Percentiles rank a stretch among this genome's conserved stretches.
Conservation (phyloP, 2,888 invertebrate species). For the Criorhina ranunculi region DNA sequence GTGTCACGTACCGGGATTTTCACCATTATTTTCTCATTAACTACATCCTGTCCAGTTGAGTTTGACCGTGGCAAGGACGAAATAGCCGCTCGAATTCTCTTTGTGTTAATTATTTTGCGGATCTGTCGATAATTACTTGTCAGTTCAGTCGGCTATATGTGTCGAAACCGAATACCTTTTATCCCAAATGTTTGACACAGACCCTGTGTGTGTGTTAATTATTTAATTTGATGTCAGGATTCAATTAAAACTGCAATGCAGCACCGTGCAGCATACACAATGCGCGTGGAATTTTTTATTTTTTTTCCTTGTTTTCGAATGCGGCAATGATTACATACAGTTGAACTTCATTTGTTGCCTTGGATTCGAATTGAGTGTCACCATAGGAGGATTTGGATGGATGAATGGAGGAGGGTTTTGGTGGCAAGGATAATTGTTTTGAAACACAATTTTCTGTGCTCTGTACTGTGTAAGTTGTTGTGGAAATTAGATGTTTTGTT, state of each 20-base stretch:
- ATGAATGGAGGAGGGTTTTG: background rate
- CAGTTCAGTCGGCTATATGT: background rate
- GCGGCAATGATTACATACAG: constrained; percentile 10
- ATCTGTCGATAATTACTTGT: constrained; percentile 30
- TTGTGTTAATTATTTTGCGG: constrained; percentile 31
- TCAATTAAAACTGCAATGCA: constrained; percentile 61
- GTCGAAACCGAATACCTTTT: constrained; percentile 25
- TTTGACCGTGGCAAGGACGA: constrained; percentile 25
- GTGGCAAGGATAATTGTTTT: background rate
- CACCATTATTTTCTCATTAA: constrained; percentile 32
- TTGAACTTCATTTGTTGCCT: constrained; percentile 21
- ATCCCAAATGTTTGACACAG: constrained; percentile 26
- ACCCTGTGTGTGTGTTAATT: constrained; percentile 25
- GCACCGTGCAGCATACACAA: constrained; percentile 11
- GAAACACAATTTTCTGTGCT: constrained; percentile 3
- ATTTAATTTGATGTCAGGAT: constrained; percentile 48
- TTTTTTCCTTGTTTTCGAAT: background rate
- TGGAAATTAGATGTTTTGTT: background rate
- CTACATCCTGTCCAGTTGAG: constrained; percentile 17
- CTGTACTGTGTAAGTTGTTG: constrained; percentile 1
- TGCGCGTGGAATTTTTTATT: constrained; percentile 35
- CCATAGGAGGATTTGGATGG: background rate
- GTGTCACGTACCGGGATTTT: constrained; percentile 15
- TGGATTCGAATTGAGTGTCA: background rate
- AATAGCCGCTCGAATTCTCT: background rate